A percentile compares a stretch with the other conserved stretches of the same genome.
Evolutionary conservation across 2,888 invertebrate genomes (phyloP).

Genomic region (Leucophenga maculata): DNA sequence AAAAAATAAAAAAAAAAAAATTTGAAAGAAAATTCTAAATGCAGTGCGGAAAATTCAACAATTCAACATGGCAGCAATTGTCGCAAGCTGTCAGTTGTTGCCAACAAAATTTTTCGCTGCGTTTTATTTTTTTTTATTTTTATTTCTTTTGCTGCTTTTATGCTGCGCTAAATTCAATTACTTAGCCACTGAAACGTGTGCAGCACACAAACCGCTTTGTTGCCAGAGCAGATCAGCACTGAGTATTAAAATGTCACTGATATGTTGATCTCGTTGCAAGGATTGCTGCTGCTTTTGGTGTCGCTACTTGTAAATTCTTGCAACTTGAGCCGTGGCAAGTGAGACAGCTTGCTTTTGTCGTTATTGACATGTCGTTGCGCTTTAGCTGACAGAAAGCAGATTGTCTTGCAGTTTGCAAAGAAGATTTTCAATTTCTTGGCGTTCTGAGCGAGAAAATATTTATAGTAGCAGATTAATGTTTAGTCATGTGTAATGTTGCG

Average conservation of each 20-base stretch:
- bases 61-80: background rate
- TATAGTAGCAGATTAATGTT: too few species aligned
- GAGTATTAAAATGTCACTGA: background rate
- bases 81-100: conserved; percentile 11
- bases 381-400: too few species aligned
- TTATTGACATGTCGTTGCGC: conserved; percentile 3
- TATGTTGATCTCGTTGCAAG: background rate
- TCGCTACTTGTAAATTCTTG: background rate
- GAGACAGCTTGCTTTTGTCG: background rate
- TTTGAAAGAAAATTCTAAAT: background rate
- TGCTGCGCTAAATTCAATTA: background rate
- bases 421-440: too few species aligned
- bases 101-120: background rate
- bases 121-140: too few species aligned
- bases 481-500: too few species aligned
- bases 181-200: background rate
- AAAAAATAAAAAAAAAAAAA: background rate
- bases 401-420: too few species aligned
- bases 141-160: too few species aligned
- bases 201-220: background rate
- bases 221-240: background rate
- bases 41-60: background rate
- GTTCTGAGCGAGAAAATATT: too few species aligned
- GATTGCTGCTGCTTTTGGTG: background rate
- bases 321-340: background rate